Conservation (phyloP, 2,113 vertebrate species). For the Serinus canaria region DNA sequence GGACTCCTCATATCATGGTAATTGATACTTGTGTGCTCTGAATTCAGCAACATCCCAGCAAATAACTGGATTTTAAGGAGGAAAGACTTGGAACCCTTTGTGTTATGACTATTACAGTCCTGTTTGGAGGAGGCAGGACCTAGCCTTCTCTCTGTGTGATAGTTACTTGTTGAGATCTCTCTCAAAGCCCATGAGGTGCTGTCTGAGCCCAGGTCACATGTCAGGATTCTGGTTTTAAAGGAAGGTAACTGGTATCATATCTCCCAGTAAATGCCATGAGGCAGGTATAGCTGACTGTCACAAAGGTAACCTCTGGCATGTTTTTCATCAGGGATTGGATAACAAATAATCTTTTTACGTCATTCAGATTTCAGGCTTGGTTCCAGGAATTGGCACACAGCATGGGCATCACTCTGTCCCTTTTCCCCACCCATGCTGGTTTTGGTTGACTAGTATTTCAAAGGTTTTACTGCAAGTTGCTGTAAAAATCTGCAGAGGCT, state of each 20-base stretch:
- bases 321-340: neutral
- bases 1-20: neutral
- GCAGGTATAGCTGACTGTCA: neutral
- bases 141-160: neutral
- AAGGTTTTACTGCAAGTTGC: neutral
- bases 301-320: neutral
- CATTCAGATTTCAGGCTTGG: neutral
- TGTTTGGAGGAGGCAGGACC: neutral
- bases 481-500: neutral
- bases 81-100: neutral
- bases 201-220: neutral
- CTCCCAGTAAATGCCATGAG: neutral
- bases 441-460: neutral
- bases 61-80: neutral
- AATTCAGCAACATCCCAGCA: neutral
- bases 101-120: neutral
- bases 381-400: neutral
- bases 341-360: neutral
- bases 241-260: neutral
- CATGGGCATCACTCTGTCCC: neutral
- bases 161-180: neutral
- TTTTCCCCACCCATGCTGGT: neutral
- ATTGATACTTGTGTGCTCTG: neutral
- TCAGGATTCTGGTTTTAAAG: neutral
- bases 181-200: neutral